Conservation (phyloP, 2,797 vertebrate species). For the Mormyrus proboscirostris region DNA sequence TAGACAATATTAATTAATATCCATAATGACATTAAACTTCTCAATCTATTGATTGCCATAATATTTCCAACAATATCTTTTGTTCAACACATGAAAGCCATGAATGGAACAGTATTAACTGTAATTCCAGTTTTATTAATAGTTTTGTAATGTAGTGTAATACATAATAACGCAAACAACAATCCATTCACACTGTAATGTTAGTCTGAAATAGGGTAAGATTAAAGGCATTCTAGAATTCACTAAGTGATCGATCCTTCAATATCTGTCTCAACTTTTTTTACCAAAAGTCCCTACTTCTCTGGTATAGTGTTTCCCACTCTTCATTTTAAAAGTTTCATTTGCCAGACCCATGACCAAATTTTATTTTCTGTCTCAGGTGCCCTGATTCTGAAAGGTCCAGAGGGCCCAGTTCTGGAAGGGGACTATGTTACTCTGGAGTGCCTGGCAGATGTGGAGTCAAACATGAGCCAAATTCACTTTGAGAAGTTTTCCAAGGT, state of each 20-base stretch:
- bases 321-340: neutral
- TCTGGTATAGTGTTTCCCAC: neutral
- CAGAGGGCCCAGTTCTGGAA: constrained; percentile 49
- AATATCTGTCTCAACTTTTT: neutral
- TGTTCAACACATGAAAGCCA: neutral
- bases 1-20: neutral
- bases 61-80: neutral
- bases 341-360: neutral
- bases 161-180: neutral
- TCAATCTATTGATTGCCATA: neutral
- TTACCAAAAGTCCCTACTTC: neutral
- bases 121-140: neutral
- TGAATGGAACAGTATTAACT: neutral
- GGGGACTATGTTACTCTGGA: constrained; percentile 55
- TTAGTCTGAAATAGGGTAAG: neutral
- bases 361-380: constrained; percentile 40
- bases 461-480: constrained; percentile 56
- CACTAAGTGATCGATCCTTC: neutral
- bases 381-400: constrained; percentile 56
- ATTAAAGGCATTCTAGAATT: neutral
- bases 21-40: neutral
- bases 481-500: constrained; percentile 62
- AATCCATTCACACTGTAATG: neutral
- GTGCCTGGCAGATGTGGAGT: constrained; percentile 49
- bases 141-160: neutral